Conservation (phyloP, 2,888 invertebrate species). For the Gastrophysa polygoni region DNA sequence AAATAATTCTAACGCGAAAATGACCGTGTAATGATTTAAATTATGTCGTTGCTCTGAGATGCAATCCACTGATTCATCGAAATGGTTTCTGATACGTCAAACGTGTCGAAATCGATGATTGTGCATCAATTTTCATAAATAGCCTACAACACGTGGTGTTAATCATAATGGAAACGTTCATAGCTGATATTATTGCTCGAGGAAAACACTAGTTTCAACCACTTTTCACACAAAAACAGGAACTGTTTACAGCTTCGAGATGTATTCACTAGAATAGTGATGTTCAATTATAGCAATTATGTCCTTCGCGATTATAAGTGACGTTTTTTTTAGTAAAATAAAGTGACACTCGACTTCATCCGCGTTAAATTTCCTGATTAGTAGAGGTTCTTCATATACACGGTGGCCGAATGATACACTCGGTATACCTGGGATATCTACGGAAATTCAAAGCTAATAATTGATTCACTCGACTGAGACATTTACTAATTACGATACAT, state of each 20-base stretch:
- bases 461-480: too few species aligned
- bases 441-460: too few species aligned
- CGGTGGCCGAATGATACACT: too few species aligned
- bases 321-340: too few species aligned
- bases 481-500: too few species aligned
- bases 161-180: slow-evolving; percentile 1
- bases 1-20: slow-evolving; percentile 45
- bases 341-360: too few species aligned
- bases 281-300: too few species aligned
- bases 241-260: not conserved
- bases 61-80: slow-evolving; percentile 21
- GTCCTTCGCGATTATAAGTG: too few species aligned
- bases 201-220: not conserved
- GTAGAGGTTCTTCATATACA: too few species aligned
- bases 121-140: not conserved
- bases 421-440: too few species aligned
- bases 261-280: too few species aligned
- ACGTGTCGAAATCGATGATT: not conserved
- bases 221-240: not conserved
- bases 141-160: not conserved
- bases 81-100: slow-evolving; percentile 2
- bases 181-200: not conserved
- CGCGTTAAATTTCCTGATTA: too few species aligned
- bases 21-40: slow-evolving; percentile 45
- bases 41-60: slow-evolving; percentile 44